Conservation (phyloP, 2,888 invertebrate genomes). For the Lasioglossum oenotherae region DNA sequence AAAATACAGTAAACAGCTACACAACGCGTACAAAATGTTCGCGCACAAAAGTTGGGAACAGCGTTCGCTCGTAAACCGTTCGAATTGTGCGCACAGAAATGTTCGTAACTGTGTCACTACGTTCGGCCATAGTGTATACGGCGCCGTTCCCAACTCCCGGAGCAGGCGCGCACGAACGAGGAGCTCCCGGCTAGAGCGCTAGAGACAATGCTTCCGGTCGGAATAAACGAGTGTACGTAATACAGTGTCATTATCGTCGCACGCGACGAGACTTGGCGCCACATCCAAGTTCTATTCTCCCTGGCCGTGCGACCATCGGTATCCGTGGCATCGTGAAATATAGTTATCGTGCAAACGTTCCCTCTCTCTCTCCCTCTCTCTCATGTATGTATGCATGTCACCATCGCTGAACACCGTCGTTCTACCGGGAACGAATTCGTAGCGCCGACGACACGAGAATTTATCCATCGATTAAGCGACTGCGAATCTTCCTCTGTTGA, state of each 20-base stretch:
- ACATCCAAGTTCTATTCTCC: conserved; percentile 37
- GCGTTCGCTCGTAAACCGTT: background rate
- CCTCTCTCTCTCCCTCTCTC: conserved; percentile 10
- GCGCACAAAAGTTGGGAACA: background rate
- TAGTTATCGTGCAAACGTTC: conserved; percentile 28
- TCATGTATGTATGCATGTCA: conserved; percentile 59
- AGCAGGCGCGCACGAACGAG: background rate
- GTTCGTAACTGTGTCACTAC: background rate
- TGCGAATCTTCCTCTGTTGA: background rate
- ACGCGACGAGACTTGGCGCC: conserved; percentile 65
- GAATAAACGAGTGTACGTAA: conserved; percentile 51
- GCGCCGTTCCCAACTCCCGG: background rate
- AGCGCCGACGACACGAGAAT: background rate
- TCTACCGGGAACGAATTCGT: background rate
- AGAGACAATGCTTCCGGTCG: conserved; percentile 36
- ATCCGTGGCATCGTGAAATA: conserved; percentile 36
- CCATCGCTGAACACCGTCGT: background rate
- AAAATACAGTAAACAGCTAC: no score
- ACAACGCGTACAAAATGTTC: no score
- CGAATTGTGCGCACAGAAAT: no score
- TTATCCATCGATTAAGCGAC: background rate
- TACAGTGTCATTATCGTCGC: conserved; percentile 61
- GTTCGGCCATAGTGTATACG: background rate
- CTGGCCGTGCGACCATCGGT: conserved; percentile 30
- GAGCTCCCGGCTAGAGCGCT: background rate